Conservation (phyloP, 2,888 invertebrate genomes). For the Hypomecis atomaria region DNA sequence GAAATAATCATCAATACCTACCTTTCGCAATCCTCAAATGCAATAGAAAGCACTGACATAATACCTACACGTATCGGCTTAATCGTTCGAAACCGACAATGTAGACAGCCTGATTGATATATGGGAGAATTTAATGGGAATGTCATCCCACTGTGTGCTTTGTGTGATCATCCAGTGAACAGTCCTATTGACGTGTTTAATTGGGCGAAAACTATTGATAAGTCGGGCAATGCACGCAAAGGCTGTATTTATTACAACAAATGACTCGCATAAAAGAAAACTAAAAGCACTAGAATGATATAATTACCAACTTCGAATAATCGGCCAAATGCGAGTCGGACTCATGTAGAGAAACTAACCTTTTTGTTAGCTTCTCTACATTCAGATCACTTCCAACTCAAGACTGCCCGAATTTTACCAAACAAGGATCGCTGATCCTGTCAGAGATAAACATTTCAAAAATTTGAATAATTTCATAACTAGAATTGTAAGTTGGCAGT, state of each 20-base stretch:
- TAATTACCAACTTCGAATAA: no score
- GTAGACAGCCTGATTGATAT: constrained; percentile 43
- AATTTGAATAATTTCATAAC: no score
- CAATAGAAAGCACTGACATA: constrained; percentile 32
- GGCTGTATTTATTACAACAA: constrained; percentile 7
- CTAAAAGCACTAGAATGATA: background rate
- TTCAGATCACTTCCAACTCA: no score
- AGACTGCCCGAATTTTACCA: no score
- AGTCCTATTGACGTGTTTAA: constrained; percentile 45
- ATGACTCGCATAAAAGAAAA: background rate
- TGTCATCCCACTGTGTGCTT: constrained; percentile 43
- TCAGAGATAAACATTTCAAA: no score
- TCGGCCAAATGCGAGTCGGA: no score
- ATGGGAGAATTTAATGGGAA: constrained; percentile 41
- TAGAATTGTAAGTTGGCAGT: no score
- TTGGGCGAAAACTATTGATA: constrained; percentile 42
- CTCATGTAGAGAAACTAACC: no score
- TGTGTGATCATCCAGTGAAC: constrained; percentile 42
- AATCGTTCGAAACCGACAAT: constrained; percentile 41
- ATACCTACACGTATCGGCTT: constrained; percentile 35
- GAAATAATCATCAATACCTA: constrained; percentile 27
- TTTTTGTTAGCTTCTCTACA: no score
- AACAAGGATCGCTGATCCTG: no score
- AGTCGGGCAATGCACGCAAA: constrained; percentile 28
- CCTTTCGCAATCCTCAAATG: constrained; percentile 28